Evolutionary conservation across 2,113 vertebrate genomes (phyloP).

Genomic region (Ceyx margarethae): DNA sequence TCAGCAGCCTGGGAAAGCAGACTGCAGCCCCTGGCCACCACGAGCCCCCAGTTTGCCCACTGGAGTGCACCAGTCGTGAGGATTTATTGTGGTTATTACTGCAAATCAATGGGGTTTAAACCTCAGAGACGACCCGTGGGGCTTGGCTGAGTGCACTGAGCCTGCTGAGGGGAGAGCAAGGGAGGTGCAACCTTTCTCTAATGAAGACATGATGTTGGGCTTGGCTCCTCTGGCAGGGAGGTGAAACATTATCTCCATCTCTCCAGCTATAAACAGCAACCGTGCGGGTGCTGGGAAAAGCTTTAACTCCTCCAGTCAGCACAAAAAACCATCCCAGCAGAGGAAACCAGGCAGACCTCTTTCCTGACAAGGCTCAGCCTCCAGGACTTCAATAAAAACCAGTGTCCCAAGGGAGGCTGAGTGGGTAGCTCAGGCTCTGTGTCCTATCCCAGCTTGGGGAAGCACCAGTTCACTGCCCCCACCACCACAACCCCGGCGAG

Average conservation of each 20-base stretch:
- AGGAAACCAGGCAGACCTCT: not conserved
- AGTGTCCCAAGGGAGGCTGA: not conserved
- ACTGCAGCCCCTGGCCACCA: not conserved
- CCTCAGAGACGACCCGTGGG: not conserved
- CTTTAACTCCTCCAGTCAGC: conserved; percentile 8
- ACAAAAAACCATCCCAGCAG: not conserved
- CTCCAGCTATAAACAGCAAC: conserved; percentile 20
- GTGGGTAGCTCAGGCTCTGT: not conserved
- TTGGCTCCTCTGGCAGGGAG: not conserved
- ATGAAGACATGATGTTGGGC: not conserved
- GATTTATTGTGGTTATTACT: not conserved
- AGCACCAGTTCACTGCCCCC: not conserved
- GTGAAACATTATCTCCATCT: conserved; percentile 6
- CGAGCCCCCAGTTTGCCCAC: fast-evolving
- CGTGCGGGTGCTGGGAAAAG: not conserved
- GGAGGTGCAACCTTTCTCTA: not conserved
- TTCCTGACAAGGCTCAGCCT: not conserved
- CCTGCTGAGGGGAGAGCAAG: not conserved
- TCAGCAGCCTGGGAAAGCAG: not conserved
- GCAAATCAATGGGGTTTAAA: conserved; percentile 2
- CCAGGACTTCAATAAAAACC: not conserved
- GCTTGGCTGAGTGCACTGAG: fast-evolving
- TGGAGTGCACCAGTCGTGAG: not conserved
- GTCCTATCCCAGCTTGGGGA: not conserved
- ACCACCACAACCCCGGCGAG: not conserved